Evolutionary conservation across 2,888 invertebrate species (phyloP), one percentile per base, ranked within the genome.

Genomic region (Carcina quercana): DNA sequence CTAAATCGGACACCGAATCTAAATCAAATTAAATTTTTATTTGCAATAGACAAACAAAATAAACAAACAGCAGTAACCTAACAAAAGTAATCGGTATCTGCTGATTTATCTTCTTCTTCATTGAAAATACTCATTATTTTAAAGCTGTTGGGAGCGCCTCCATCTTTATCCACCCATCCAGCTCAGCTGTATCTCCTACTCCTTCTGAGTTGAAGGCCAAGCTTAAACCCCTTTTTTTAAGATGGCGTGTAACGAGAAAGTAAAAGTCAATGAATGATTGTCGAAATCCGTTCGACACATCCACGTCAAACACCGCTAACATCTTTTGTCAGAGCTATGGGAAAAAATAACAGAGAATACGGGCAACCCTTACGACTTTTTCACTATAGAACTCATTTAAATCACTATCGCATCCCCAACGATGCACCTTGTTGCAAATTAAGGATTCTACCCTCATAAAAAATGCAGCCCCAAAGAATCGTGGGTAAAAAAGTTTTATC

Each of bases 371-470:
- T 64, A 57, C 48, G 40, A 51, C 58, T 70, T 72, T 73, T 73
- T 76, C 53, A 56, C 63, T 70, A 74, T 68, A 62, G 67, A 75
- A 71, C 75, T 72, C 70, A 80, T 82, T 78, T 73, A 68, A 75
- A 79, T 76, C 71, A 59, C 55, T 60, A 54, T 51, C 55, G 52
- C 63, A 69, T 61, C 67, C 78, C 74, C 69, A 69, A 59, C 40
- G 67, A 75, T 83, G 80, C 82, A 83, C 83, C 83, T 83, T 82
- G 83, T 82, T 79, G 82, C 83, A 82, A 83, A 83, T 83, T 82
- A 82, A 76, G 74, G 73, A 78, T 78, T 69, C 73, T 70, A 69
- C 64, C 58, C 58, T 35, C 59, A 52, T 42, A 60, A 79, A 79
- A 78, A 79, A 71, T 50, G 67, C 75, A 69, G 79, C 80, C 83